These are phyloP conservation scores for Vireo griseus DNA, from an alignment of 2,797 vertebrate genomes.

Conservation along the genomic window DNA sequence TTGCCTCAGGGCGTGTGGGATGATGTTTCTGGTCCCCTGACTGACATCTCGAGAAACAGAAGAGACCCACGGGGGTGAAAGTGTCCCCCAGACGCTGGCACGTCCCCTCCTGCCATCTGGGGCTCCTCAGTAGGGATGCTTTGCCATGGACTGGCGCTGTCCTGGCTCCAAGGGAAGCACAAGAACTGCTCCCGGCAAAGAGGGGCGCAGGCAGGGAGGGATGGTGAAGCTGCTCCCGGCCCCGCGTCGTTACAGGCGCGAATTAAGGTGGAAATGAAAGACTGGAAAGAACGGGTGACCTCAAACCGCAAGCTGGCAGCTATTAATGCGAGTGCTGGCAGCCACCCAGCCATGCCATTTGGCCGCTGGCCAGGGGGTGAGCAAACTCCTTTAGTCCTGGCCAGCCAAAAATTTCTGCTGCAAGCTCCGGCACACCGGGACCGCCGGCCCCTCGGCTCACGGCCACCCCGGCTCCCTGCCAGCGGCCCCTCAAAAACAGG, in stretches of 20 bases:
- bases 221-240: not conserved
- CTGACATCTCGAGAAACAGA: accelerated
- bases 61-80: accelerated
- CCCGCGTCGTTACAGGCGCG: not conserved
- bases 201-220: not conserved
- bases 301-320: conserved; percentile 42
- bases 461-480: accelerated
- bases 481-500: accelerated
- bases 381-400: not conserved
- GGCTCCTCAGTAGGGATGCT: accelerated
- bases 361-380: not conserved
- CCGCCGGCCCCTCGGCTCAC: accelerated
- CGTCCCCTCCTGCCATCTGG: not conserved
- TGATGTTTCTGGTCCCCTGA: not conserved
- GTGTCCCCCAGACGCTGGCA: not conserved
- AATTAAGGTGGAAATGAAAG: conserved; percentile 6
- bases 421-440: accelerated
- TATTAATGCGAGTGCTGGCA: conserved; percentile 5
- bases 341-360: conserved; percentile 44
- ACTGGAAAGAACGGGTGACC: conserved; percentile 53
- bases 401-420: not conserved
- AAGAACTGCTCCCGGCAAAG: accelerated
- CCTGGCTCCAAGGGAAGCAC: not conserved
- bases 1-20: not conserved
- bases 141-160: accelerated